phyloP scores from a whole-genome alignment of 2,888 invertebrate genomes.

The Sminthurinus aureus region DNA sequence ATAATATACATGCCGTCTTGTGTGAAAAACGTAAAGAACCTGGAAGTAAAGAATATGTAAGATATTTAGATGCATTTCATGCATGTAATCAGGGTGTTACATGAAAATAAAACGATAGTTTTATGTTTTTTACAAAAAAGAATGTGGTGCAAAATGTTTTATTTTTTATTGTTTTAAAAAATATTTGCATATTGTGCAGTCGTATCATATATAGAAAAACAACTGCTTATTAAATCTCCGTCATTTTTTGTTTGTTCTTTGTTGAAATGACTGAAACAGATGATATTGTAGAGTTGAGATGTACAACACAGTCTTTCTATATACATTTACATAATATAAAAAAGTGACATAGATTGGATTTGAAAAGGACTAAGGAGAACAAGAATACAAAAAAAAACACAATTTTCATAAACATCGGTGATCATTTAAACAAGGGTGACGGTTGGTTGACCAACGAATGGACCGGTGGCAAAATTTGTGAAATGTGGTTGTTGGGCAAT shows the following conservation, averaged over 20 bases:
- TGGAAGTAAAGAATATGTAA: too few relatives aligned
- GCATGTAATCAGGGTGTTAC: too few relatives aligned
- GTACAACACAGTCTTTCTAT: neutral
- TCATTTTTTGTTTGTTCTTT: neutral
- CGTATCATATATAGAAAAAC: too few relatives aligned
- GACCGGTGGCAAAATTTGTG: neutral
- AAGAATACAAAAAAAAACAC: too few relatives aligned
- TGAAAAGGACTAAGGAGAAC: neutral
- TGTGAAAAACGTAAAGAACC: too few relatives aligned
- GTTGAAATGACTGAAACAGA: neutral
- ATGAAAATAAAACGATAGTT: slow-evolving; percentile 8
- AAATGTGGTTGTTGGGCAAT: neutral
- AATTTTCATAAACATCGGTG: too few relatives aligned
- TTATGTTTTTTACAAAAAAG: neutral
- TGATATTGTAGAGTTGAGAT: neutral
- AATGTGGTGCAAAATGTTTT: neutral
- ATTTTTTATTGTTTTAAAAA: neutral
- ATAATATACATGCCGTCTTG: too few relatives aligned
- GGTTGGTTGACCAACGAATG: neutral
- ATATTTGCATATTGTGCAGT: too few relatives aligned
- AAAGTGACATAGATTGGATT: slow-evolving; percentile 17
- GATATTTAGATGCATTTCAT: too few relatives aligned
- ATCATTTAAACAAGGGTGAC: neutral
- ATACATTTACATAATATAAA: neutral
- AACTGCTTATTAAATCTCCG: too few relatives aligned